Evolutionary conservation across 1,140 invertebrate species (phyloP).

Genomic region (Bombus fervidus): DNA sequence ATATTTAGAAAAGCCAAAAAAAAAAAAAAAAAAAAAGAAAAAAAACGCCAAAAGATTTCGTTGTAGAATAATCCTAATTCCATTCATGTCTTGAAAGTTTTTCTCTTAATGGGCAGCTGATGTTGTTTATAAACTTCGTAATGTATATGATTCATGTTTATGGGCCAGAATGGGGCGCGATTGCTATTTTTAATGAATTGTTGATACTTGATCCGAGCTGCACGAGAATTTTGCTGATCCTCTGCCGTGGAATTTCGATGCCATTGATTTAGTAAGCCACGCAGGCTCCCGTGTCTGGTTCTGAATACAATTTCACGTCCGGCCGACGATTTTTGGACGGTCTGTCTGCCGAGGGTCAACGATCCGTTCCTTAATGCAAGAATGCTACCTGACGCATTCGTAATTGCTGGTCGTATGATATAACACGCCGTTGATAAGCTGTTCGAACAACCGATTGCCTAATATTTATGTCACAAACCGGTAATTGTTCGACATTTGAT

Average conservation of each 20-base stretch:
- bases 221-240: slow-evolving; percentile 23
- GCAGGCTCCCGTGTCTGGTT: slow-evolving; percentile 29
- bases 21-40: background rate
- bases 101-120: background rate
- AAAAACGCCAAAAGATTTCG: background rate
- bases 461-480: too few relatives aligned
- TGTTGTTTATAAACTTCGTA: background rate
- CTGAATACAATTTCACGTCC: slow-evolving; percentile 45
- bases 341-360: slow-evolving; percentile 30
- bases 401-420: slow-evolving; percentile 17
- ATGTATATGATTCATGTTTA: background rate
- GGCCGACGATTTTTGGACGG: slow-evolving; percentile 41
- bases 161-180: background rate
- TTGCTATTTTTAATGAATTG: slow-evolving; percentile 7
- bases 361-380: slow-evolving; percentile 32
- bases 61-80: background rate
- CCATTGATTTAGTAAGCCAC: slow-evolving; percentile 20
- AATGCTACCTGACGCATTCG: slow-evolving; percentile 3
- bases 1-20: background rate
- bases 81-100: background rate
- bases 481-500: too few relatives aligned
- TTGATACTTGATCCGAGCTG: background rate
- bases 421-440: background rate
- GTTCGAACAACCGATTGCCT: too few relatives aligned
- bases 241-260: slow-evolving; percentile 30